These are phyloP conservation scores for Sebastes matsubarae DNA, from an alignment of 2,797 vertebrate genomes.

Conservation along the genomic window DNA sequence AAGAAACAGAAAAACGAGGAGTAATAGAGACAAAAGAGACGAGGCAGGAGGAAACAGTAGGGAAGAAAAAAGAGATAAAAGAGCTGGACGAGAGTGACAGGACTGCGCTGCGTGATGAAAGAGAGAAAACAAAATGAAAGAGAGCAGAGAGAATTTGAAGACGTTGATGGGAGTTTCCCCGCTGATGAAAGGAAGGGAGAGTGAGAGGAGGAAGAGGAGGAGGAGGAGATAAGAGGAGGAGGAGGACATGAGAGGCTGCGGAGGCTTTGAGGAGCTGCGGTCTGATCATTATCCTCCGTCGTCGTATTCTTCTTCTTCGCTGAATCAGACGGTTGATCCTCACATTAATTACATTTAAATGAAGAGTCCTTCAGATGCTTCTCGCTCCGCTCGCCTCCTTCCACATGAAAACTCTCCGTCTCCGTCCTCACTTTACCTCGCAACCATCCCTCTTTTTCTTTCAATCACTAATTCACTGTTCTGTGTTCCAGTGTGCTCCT, in stretches of 20 bases:
- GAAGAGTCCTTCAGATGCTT: conserved; percentile 10
- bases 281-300: conserved; percentile 25
- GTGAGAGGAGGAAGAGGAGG: neutral
- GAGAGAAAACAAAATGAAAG: neutral
- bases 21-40: no score
- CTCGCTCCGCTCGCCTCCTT: neutral
- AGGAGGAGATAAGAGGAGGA: neutral
- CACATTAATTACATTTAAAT: conserved; percentile 32
- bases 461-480: neutral
- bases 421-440: neutral
- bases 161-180: neutral
- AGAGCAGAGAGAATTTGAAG: neutral
- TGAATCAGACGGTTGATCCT: conserved; percentile 17
- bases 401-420: neutral
- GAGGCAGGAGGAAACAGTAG: neutral
- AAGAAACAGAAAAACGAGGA: neutral
- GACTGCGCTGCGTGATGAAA: neutral
- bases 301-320: neutral
- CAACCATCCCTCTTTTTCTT: neutral
- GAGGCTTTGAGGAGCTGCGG: neutral
- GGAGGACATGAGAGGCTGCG: conserved; percentile 5
- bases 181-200: neutral
- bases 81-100: neutral
- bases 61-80: neutral
- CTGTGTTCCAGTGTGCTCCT: neutral